phyloP scores from a whole-genome alignment of 2,888 invertebrate genomes.

The Clistopyga incitator region DNA sequence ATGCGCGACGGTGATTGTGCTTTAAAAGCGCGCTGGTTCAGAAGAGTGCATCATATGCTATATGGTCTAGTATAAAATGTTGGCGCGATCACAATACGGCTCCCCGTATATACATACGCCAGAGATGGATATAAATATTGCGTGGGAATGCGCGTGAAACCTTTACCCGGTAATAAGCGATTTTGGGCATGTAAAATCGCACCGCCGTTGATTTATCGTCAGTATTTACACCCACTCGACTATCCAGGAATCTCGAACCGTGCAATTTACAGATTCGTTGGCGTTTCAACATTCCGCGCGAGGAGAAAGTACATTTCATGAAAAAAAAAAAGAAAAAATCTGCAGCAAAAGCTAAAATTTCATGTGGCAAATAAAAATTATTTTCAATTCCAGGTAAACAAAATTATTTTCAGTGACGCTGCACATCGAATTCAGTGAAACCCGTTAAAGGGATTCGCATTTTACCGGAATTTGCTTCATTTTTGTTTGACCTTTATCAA shows the following conservation, averaged over 20 bases:
- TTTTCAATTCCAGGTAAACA: no score
- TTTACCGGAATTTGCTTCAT: no score
- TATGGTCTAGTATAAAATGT: conserved; percentile 31
- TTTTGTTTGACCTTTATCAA: no score
- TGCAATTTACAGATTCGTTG: neutral
- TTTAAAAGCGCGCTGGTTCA: conserved; percentile 43
- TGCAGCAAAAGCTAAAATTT: no score
- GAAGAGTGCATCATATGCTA: conserved; percentile 41
- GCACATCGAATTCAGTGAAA: no score
- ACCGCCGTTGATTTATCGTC: conserved; percentile 1
- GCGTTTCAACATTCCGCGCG: neutral
- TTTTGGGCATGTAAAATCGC: conserved; percentile 5
- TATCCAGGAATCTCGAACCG: neutral
- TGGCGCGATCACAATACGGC: conserved; percentile 14
- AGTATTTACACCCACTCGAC: conserved; percentile 5
- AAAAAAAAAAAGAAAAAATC: no score
- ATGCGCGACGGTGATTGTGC: conserved; percentile 22
- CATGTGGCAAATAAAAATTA: no score
- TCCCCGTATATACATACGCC: neutral
- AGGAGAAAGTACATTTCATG: no score
- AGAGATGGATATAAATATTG: conserved; percentile 8
- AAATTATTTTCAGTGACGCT: no score
- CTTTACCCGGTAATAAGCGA: neutral
- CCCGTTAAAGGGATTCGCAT: no score
- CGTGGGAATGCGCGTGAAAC: neutral